These are phyloP conservation scores for Siderastrea radians DNA, from an alignment of 92 coral and sea anemone species.

Conservation along the genomic window DNA sequence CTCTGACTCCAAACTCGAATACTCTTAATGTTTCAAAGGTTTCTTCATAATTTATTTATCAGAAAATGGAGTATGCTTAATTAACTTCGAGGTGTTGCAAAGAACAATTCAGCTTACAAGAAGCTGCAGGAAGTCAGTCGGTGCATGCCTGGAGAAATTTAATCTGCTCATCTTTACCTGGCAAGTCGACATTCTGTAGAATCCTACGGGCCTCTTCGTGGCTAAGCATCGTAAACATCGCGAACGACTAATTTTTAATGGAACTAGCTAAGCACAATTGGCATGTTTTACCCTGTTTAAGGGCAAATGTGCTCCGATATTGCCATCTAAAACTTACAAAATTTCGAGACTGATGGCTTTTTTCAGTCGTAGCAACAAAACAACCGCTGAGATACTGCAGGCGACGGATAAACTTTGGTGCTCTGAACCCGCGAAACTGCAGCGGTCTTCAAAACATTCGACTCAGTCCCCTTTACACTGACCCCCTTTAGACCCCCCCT, in stretches of 20 bases:
- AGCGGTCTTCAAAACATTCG: not conserved
- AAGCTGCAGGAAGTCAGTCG: not conserved
- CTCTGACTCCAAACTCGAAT: not conserved
- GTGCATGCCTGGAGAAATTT: not conserved
- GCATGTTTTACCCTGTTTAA: not conserved
- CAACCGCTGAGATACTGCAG: constrained; percentile 38
- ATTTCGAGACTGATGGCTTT: not conserved
- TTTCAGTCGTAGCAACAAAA: constrained; percentile 36
- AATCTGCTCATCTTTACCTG: constrained; percentile 56
- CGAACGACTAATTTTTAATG: not conserved
- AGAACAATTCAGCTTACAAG: not conserved
- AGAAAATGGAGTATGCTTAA: not conserved
- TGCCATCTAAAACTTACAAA: not conserved
- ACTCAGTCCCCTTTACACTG: not conserved
- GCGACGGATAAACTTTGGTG: not conserved
- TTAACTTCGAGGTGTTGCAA: not conserved
- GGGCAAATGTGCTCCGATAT: not conserved
- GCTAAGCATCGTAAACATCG: constrained; percentile 50
- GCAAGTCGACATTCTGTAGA: constrained; percentile 66
- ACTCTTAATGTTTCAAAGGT: not conserved
- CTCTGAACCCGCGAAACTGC: not conserved
- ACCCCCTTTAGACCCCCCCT: no score
- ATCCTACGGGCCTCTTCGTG: constrained; percentile 75
- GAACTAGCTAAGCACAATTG: not conserved
- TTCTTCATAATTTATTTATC: constrained; percentile 5